Percentiles rank a stretch among this genome's conserved stretches.
These are phyloP conservation scores for Melikaiella ostensackeni DNA, from an alignment of 2,888 invertebrate species.

Conservation along the genomic window DNA sequence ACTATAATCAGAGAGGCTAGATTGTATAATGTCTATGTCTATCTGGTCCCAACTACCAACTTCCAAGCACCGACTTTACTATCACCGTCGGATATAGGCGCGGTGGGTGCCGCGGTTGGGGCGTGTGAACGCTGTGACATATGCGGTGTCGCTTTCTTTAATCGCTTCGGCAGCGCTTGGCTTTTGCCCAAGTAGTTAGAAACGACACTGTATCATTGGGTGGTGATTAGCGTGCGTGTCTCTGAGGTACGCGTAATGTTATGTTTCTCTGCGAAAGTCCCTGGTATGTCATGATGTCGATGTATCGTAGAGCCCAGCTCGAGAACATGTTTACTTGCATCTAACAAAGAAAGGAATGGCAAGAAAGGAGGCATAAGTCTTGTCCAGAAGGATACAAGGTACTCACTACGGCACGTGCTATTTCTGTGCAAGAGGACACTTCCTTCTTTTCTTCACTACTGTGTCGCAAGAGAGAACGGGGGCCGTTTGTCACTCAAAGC, in stretches of 20 bases:
- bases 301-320: not conserved
- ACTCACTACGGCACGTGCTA: conserved; percentile 14
- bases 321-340: not conserved
- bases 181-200: conserved; percentile 42
- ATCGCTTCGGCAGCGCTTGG: conserved; percentile 61
- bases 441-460: conserved; percentile 36
- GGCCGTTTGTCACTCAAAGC: conserved; percentile 31
- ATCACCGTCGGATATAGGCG: conserved; percentile 64
- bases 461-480: conserved; percentile 14
- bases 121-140: conserved; percentile 78
- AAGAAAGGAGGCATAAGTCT: conserved; percentile 29
- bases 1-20: conserved; percentile 45
- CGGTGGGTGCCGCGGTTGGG: conserved; percentile 70
- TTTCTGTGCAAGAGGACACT: conserved; percentile 18
- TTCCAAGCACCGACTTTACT: conserved; percentile 56
- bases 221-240: conserved; percentile 14
- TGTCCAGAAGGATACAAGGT: conserved; percentile 1
- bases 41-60: conserved; percentile 49
- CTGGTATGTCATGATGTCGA: not conserved
- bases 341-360: conserved; percentile 6
- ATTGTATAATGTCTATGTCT: conserved; percentile 42
- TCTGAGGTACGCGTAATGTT: not conserved
- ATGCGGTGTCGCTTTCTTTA: conserved; percentile 77
- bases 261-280: not conserved
- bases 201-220: not conserved